Evolutionary conservation across 2,888 invertebrate species (phyloP).

Genomic region (Brachyopa scutellaris): DNA sequence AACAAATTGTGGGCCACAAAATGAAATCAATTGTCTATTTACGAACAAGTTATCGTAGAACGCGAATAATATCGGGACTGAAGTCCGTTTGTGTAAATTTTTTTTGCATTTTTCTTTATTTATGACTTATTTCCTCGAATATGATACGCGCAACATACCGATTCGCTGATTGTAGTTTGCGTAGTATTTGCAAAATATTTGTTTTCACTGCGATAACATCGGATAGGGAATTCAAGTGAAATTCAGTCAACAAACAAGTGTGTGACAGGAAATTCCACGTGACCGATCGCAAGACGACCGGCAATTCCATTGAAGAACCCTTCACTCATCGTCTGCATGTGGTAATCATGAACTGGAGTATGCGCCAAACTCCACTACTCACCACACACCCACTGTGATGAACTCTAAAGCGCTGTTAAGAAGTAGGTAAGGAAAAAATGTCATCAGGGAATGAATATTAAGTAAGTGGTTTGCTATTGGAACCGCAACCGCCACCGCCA

Average conservation of each 20-base stretch:
- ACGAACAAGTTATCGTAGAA: slow-evolving; percentile 6
- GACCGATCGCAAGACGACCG: slow-evolving; percentile 33
- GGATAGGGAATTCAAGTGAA: slow-evolving; percentile 26
- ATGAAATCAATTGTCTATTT: slow-evolving; percentile 30
- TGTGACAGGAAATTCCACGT: slow-evolving; percentile 63
- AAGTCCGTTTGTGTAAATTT: slow-evolving; percentile 26
- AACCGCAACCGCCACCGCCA: neutral
- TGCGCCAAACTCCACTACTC: no score
- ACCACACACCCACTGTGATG: slow-evolving; percentile 42
- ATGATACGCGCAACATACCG: slow-evolving; percentile 25
- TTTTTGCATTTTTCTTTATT: no score
- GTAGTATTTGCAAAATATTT: slow-evolving; percentile 43
- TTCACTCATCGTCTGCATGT: neutral
- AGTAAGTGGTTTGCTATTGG: slow-evolving; percentile 46
- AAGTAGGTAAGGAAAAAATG: slow-evolving; percentile 33
- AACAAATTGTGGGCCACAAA: slow-evolving; percentile 5
- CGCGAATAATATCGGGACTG: neutral
- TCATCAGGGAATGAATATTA: slow-evolving; percentile 58
- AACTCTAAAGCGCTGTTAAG: slow-evolving; percentile 21
- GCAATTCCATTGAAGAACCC: slow-evolving; percentile 41
- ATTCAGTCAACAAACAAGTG: slow-evolving; percentile 55
- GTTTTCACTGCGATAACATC: slow-evolving; percentile 47
- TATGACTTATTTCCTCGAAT: neutral
- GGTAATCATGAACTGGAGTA: slow-evolving; percentile 19
- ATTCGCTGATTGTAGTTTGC: slow-evolving; percentile 38